phyloP scores from a whole-genome alignment of 2,113 vertebrate genomes.

The Chunga burmeisteri region DNA sequence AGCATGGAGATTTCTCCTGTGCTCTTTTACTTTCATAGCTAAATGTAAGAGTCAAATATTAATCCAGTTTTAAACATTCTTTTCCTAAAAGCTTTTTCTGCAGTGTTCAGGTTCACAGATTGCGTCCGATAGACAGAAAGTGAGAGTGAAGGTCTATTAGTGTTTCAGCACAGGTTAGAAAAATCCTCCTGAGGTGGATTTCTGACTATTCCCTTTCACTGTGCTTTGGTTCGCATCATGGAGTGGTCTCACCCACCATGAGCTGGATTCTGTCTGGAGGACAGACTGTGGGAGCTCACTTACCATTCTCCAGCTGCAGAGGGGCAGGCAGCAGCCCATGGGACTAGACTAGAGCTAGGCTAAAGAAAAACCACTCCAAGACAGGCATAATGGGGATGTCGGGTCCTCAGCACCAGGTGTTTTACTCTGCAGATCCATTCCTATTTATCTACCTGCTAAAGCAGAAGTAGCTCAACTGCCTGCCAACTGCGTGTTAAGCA shows the following conservation, averaged over 20 bases:
- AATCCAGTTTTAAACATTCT: background rate
- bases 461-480: background rate
- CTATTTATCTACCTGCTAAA: background rate
- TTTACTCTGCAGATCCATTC: background rate
- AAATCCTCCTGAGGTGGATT: background rate
- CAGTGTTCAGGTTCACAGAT: accelerated
- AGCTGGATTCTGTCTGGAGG: background rate
- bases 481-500: background rate
- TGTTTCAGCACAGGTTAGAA: background rate
- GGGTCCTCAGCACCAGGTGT: background rate
- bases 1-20: background rate
- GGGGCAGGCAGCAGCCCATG: background rate
- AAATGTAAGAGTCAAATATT: background rate
- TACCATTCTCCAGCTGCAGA: background rate
- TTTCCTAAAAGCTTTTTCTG: background rate
- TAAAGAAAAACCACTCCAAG: background rate
- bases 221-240: accelerated
- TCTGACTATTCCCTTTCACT: background rate
- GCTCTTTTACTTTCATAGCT: background rate
- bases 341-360: background rate
- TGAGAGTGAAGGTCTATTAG: background rate
- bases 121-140: accelerated
- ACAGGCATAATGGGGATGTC: no score
- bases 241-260: accelerated
- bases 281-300: background rate